phyloP scores from a whole-genome alignment of 1,140 invertebrate genomes.

The Drosophila watanabei region DNA sequence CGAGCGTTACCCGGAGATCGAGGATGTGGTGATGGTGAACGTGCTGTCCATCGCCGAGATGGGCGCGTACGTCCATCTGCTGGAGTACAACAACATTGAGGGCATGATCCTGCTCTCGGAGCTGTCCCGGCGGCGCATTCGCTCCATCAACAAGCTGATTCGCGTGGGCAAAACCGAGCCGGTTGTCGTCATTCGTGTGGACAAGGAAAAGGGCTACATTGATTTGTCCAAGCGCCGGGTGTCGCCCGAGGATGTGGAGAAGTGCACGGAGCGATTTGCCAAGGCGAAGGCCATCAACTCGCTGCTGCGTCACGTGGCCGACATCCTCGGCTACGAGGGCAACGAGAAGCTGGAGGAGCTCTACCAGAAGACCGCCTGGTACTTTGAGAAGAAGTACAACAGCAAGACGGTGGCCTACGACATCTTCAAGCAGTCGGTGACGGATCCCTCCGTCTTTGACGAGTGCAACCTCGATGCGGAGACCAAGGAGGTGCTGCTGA shows the following conservation, averaged over 20 bases:
- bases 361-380: conserved; percentile 99
- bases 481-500: conserved; percentile 96
- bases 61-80: conserved; percentile 99
- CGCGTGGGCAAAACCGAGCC: conserved; percentile 99
- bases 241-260: conserved; percentile 98
- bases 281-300: conserved; percentile 99
- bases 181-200: conserved; percentile 99
- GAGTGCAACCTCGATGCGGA: conserved; percentile 98
- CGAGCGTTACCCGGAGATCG: conserved; percentile 98
- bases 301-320: conserved; percentile 98
- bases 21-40: conserved; percentile 99
- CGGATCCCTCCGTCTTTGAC: conserved; percentile 96
- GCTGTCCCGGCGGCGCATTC: conserved; percentile 98
- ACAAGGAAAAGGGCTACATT: conserved; percentile 99
- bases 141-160: conserved; percentile 99
- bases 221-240: conserved; percentile 99
- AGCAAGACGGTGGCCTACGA: conserved; percentile 98
- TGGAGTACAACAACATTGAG: conserved; percentile 99
- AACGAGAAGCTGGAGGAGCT: conserved; percentile 98
- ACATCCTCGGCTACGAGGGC: conserved; percentile 95
- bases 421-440: conserved; percentile 98
- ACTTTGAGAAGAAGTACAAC: conserved; percentile 99
- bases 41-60: conserved; percentile 99
- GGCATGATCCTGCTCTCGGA: conserved; percentile 98
- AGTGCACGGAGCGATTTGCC: conserved; percentile 99